Conservation (phyloP, 2,797 vertebrate genomes). For the Capromys pilorides region DNA sequence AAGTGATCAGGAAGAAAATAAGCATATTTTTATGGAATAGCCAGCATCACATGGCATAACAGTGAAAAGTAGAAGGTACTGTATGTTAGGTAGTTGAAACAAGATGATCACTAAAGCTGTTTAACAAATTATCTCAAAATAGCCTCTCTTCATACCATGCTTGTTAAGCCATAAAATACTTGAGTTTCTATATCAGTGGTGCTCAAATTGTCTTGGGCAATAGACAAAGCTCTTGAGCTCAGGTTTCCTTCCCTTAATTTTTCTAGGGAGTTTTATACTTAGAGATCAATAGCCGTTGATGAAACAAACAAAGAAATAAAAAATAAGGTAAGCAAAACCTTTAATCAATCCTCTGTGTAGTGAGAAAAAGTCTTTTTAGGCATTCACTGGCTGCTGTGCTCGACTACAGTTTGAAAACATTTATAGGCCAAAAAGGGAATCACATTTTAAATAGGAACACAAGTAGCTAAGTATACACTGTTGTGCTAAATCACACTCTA, state of each 20-base stretch:
- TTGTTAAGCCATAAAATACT: neutral
- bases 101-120: neutral
- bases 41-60: neutral
- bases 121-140: neutral
- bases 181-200: neutral
- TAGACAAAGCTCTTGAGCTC: neutral
- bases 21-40: neutral
- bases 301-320: neutral
- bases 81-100: neutral
- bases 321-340: neutral
- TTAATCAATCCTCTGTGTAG: neutral
- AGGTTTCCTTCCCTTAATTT: neutral
- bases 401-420: neutral
- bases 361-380: neutral
- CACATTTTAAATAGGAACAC: slow-evolving; percentile 7
- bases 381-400: neutral
- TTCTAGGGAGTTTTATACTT: neutral
- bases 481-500: neutral
- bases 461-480: slow-evolving; percentile 39
- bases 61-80: neutral
- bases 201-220: neutral
- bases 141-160: neutral
- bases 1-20: neutral
- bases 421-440: neutral
- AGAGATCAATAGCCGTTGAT: neutral